Conservation (phyloP, 2,888 invertebrate species). For the Plagodis dolabraria region DNA sequence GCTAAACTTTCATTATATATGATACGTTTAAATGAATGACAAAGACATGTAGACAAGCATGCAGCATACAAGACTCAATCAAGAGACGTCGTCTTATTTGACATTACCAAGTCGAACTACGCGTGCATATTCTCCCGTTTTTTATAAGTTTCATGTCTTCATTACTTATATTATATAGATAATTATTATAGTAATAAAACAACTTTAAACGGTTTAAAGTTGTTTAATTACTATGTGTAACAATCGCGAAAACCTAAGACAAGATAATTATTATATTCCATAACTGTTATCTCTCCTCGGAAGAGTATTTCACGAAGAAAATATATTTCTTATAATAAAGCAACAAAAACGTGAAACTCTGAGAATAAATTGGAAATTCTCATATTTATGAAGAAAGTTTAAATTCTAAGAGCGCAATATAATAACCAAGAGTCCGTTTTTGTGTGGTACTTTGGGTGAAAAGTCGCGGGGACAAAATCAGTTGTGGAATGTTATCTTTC, state of each 20-base stretch:
- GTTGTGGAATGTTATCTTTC: constrained; percentile 60
- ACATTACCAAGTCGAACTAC: too few species aligned
- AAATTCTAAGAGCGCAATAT: constrained; percentile 23
- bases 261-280: constrained; percentile 2
- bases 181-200: constrained; percentile 10
- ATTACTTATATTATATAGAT: too few species aligned
- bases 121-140: too few species aligned
- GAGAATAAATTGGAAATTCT: constrained; percentile 24
- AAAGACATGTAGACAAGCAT: too few species aligned
- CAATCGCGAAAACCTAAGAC: too few species aligned
- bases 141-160: too few species aligned
- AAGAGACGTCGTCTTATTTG: too few species aligned
- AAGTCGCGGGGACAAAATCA: constrained; percentile 44
- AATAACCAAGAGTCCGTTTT: constrained; percentile 26
- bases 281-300: constrained; percentile 2
- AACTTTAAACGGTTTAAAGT: too few species aligned
- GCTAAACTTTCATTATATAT: too few species aligned
- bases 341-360: constrained; percentile 22
- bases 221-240: too few species aligned
- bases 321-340: constrained; percentile 16
- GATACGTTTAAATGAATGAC: too few species aligned
- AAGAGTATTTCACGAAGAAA: constrained; percentile 19
- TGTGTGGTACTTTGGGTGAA: constrained; percentile 27
- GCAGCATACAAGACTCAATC: too few species aligned
- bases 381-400: constrained; percentile 31